Evolutionary conservation across 2,888 invertebrate species (phyloP).

Genomic region (Machimus atricapillus): DNA sequence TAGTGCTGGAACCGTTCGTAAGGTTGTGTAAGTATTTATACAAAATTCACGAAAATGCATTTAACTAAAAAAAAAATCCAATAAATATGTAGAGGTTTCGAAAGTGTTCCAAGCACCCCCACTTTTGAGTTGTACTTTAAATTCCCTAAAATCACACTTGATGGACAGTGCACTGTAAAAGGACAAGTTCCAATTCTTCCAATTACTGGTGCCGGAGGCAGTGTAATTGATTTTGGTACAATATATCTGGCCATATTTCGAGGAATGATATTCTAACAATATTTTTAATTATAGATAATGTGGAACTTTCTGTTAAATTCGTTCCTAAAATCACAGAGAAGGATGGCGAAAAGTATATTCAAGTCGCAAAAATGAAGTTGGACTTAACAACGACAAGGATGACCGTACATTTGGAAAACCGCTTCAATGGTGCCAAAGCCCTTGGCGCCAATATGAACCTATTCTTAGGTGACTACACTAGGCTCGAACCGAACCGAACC

Average conservation of each 20-base stretch:
- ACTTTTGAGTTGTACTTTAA: slow-evolving; percentile 50
- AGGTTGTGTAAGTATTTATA: slow-evolving; percentile 51
- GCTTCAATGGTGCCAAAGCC: slow-evolving; percentile 63
- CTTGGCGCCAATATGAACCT: slow-evolving; percentile 62
- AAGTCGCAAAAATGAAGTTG: slow-evolving; percentile 41
- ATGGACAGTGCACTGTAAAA: slow-evolving; percentile 55
- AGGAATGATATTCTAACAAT: not conserved
- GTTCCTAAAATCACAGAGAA: slow-evolving; percentile 44
- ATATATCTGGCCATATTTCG: not conserved
- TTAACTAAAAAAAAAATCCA: not conserved
- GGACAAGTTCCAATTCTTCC: slow-evolving; percentile 56
- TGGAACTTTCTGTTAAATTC: slow-evolving; percentile 39
- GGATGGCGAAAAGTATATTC: slow-evolving; percentile 48
- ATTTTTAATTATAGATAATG: slow-evolving; percentile 31
- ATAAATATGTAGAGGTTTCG: slow-evolving; percentile 52
- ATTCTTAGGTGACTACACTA: no score
- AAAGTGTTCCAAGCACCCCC: slow-evolving; percentile 43
- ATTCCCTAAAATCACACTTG: slow-evolving; percentile 52
- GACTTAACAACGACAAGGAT: slow-evolving; percentile 44
- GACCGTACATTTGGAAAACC: slow-evolving; percentile 55
- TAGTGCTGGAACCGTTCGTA: slow-evolving; percentile 46
- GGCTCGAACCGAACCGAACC: no score
- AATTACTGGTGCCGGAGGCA: slow-evolving; percentile 54
- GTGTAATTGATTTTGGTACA: slow-evolving; percentile 52
- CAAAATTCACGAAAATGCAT: not conserved